Conservation (phyloP, 2,797 vertebrate species). For the Phalloptychus januarius region DNA sequence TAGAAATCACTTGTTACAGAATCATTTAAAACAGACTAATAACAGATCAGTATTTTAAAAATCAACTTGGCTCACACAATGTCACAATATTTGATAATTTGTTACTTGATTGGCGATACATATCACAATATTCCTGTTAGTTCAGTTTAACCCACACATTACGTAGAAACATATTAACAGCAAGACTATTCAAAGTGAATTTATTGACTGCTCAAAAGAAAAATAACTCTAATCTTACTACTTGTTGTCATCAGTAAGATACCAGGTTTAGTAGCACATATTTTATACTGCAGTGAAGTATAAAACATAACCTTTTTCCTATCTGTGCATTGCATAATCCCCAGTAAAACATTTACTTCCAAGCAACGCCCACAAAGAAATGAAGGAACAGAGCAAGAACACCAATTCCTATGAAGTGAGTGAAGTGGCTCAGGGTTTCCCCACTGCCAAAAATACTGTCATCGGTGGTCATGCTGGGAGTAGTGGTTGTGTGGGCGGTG, state of each 20-base stretch:
- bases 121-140: background rate
- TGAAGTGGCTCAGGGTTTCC: constrained; percentile 19
- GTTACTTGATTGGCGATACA: background rate
- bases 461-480: background rate
- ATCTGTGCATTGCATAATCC: background rate
- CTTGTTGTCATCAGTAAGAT: background rate
- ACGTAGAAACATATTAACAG: background rate
- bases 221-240: background rate
- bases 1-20: background rate
- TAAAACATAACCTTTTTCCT: background rate
- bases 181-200: background rate
- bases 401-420: constrained; percentile 15
- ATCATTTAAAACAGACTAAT: background rate
- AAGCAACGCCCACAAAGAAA: background rate
- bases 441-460: constrained; percentile 12
- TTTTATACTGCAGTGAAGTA: background rate
- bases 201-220: background rate
- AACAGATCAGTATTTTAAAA: background rate
- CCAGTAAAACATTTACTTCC: background rate
- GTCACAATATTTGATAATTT: background rate
- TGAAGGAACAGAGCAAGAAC: constrained; percentile 15
- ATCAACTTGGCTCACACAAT: background rate
- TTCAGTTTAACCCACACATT: background rate
- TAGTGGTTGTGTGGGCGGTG: too few species aligned
- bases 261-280: background rate